Conservation (phyloP, 1,140 invertebrate genomes). For the Tribolium madens region DNA sequence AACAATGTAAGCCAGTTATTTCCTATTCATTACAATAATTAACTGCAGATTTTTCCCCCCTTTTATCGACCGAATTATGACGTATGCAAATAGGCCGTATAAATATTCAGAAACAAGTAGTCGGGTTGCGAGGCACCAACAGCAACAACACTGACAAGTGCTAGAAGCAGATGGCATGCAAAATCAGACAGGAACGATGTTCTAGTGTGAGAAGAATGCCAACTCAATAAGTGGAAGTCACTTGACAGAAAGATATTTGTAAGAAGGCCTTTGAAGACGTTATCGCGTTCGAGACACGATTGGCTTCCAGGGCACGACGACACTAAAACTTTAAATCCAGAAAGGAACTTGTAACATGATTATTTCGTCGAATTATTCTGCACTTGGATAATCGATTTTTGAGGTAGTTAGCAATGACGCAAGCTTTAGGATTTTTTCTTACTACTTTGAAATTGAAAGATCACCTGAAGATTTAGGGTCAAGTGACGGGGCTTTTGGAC, state of each 20-base stretch:
- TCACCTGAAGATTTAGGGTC: constrained; percentile 14
- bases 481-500: not conserved
- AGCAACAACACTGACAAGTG: not conserved
- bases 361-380: not conserved
- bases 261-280: not conserved
- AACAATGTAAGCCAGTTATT: not conserved
- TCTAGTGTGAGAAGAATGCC: not conserved
- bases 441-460: not conserved
- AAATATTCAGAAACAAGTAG: not conserved
- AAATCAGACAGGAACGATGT: not conserved
- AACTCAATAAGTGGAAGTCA: not conserved
- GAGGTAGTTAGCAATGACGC: not conserved
- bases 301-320: not conserved
- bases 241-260: not conserved
- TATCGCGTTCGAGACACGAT: not conserved
- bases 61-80: not conserved
- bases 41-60: not conserved
- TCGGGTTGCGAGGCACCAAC: not conserved
- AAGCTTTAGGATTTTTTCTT: not conserved
- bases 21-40: not conserved
- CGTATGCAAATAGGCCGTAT: not conserved
- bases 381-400: not conserved
- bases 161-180: not conserved
- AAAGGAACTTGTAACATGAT: not conserved
- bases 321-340: not conserved